Conservation (phyloP, 1,140 invertebrate species). For the Bemisia tabaci region DNA sequence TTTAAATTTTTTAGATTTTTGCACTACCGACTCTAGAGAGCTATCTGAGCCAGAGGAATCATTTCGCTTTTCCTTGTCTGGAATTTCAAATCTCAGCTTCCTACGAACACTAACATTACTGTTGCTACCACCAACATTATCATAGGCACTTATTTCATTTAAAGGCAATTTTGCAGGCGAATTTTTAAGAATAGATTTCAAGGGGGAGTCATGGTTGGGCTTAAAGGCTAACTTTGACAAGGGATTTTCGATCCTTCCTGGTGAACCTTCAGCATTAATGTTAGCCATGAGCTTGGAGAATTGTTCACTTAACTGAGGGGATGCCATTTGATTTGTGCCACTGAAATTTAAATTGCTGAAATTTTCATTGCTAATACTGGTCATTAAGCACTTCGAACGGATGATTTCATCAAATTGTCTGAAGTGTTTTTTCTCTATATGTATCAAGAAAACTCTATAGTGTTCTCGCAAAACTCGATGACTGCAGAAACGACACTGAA, state of each 20-base stretch:
- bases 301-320: neutral
- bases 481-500: slow-evolving; percentile 22
- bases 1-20: slow-evolving; percentile 16
- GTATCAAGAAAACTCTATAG: slow-evolving; percentile 21
- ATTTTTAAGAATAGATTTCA: slow-evolving; percentile 19
- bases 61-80: slow-evolving; percentile 16
- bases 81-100: slow-evolving; percentile 23
- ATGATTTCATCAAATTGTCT: slow-evolving; percentile 18
- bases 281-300: slow-evolving; percentile 7
- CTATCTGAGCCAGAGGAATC: slow-evolving; percentile 3
- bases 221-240: slow-evolving; percentile 2
- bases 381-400: slow-evolving; percentile 16
- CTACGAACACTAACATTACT: slow-evolving; percentile 12
- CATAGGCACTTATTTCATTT: slow-evolving; percentile 2
- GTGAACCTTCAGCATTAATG: neutral
- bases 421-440: slow-evolving; percentile 25
- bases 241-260: slow-evolving; percentile 5
- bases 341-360: slow-evolving; percentile 7
- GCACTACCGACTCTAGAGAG: slow-evolving; percentile 3
- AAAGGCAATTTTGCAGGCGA: neutral
- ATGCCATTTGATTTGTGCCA: neutral
- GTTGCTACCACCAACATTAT: neutral
- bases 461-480: slow-evolving; percentile 20
- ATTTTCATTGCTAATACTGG: slow-evolving; percentile 12
- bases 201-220: neutral